phyloP scores from a whole-genome alignment of 2,888 invertebrate genomes.

The Petrolisthes manimaculis region DNA sequence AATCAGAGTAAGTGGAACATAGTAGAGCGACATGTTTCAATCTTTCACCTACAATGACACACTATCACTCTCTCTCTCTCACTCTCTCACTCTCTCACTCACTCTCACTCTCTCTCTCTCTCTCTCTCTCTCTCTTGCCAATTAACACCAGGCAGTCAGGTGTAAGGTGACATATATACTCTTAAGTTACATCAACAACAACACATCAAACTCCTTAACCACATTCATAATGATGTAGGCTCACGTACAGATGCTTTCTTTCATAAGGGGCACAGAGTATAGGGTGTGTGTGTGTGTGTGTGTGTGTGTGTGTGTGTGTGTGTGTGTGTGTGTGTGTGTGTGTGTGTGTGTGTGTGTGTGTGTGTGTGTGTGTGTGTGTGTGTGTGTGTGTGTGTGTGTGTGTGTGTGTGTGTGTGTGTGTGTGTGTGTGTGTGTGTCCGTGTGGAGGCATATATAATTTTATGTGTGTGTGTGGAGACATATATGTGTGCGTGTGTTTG shows the following conservation, averaged over 20 bases:
- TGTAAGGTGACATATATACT: too few species aligned
- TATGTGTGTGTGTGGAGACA: background rate
- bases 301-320: background rate
- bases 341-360: conserved; percentile 21
- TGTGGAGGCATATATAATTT: background rate
- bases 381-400: background rate
- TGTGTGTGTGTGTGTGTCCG: too few species aligned
- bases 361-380: conserved; percentile 18
- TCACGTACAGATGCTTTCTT: too few species aligned
- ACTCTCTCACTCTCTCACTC: too few species aligned
- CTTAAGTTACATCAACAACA: too few species aligned
- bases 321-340: conserved; percentile 5
- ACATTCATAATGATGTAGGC: too few species aligned
- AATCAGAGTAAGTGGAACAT: too few species aligned
- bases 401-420: background rate
- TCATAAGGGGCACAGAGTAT: too few species aligned
- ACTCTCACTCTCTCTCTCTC: background rate
- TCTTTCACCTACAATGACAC: background rate
- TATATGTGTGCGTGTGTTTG: background rate
- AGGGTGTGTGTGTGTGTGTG: background rate
- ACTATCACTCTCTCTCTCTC: background rate
- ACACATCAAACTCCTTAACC: too few species aligned
- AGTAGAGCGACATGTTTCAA: too few species aligned
- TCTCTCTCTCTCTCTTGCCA: background rate
- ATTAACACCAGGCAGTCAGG: too few species aligned